A percentile compares a stretch with the other conserved stretches of the same genome.
Evolutionary conservation across 2,888 invertebrate species (phyloP).

Genomic region (Crocallis elinguaria): DNA sequence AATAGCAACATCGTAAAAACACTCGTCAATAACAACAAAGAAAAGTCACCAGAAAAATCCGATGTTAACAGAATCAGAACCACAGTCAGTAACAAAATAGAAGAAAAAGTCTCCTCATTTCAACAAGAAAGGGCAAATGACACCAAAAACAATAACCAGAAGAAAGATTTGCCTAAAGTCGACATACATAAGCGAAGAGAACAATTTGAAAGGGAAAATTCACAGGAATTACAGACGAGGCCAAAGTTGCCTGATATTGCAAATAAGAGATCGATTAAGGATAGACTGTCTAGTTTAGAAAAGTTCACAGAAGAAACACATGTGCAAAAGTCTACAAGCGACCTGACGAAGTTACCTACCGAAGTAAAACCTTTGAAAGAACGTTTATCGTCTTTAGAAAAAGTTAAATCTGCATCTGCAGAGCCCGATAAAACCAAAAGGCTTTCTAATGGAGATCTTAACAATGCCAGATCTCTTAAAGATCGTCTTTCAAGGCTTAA

Average conservation of each 20-base stretch:
- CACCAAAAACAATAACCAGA: constrained; percentile 74
- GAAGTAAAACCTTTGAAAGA: constrained; percentile 87
- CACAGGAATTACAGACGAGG: constrained; percentile 79
- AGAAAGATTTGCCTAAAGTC: constrained; percentile 90
- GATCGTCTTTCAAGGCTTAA: constrained; percentile 78
- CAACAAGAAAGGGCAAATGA: constrained; percentile 79
- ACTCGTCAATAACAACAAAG: constrained; percentile 75
- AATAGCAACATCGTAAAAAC: constrained; percentile 77
- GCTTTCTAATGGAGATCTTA: constrained; percentile 75
- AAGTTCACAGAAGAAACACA: constrained; percentile 85
- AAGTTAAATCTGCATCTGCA: constrained; percentile 70
- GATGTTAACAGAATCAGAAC: constrained; percentile 79
- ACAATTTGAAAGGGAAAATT: constrained; percentile 90
- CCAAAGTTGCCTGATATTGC: constrained; percentile 86
- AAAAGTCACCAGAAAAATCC: constrained; percentile 72
- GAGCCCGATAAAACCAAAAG: constrained; percentile 78
- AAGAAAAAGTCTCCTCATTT: constrained; percentile 86
- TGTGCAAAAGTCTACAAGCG: constrained; percentile 74
- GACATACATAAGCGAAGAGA: constrained; percentile 92
- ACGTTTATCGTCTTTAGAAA: constrained; percentile 86
- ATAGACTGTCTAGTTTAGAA: constrained; percentile 88
- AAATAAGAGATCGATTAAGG: constrained; percentile 89
- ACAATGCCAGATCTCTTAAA: constrained; percentile 73
- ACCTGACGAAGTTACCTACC: constrained; percentile 80
- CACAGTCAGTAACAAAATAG: constrained; percentile 84